Evolutionary conservation across 2,797 vertebrate genomes (phyloP).

Genomic region (Channallabes apus): DNA sequence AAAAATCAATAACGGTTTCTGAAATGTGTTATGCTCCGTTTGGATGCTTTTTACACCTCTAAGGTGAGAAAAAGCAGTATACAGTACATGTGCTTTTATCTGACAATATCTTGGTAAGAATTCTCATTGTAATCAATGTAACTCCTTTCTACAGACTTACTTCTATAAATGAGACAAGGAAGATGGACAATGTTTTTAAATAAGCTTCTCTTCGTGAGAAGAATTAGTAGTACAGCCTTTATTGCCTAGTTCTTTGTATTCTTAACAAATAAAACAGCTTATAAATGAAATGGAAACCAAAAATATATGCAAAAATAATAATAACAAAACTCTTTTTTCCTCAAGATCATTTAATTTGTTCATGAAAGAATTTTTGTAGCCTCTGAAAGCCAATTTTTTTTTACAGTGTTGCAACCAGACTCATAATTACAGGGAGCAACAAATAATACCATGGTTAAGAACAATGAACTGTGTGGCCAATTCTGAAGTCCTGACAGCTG

Average conservation of each 20-base stretch:
- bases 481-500: neutral
- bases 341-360: neutral
- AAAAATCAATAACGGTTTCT: neutral
- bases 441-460: neutral
- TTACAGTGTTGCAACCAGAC: neutral
- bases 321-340: neutral
- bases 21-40: neutral
- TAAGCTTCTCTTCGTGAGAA: neutral
- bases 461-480: neutral
- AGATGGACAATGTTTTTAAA: neutral
- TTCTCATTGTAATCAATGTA: neutral
- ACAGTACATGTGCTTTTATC: neutral
- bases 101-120: neutral
- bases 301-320: neutral
- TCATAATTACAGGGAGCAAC: constrained; percentile 12
- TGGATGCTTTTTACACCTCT: neutral
- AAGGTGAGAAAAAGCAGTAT: neutral
- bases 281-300: neutral
- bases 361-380: neutral
- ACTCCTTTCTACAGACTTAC: too few species aligned
- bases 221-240: neutral
- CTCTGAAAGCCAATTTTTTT: neutral
- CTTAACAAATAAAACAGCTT: neutral
- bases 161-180: neutral
- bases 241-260: neutral